Conservation (phyloP, 2,113 vertebrate genomes). For the Callocephalon fimbriatum region DNA sequence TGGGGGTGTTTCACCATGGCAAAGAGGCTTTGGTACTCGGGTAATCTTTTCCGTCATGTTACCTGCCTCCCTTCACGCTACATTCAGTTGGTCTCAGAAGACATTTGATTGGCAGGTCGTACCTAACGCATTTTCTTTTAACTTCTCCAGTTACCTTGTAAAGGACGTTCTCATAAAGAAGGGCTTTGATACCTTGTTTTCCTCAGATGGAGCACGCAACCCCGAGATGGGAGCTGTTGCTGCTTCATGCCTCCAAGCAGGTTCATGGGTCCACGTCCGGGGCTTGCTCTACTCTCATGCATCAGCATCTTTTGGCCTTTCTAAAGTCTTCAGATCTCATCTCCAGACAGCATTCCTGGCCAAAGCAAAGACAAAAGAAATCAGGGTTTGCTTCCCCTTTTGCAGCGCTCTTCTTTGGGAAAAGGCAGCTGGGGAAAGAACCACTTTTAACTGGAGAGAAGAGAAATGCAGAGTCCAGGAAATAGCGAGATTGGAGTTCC, state of each 20-base stretch:
- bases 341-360: not conserved
- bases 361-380: not conserved
- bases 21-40: not conserved
- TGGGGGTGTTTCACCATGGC: not conserved
- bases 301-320: not conserved
- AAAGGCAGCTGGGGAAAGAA: not conserved
- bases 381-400: not conserved
- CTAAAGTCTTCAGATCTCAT: not conserved
- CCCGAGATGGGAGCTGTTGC: not conserved
- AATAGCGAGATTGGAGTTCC: not conserved
- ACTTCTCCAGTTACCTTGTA: not conserved
- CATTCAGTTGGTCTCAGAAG: not conserved
- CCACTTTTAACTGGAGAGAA: not conserved
- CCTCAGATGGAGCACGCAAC: not conserved
- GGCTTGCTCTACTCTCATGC: not conserved
- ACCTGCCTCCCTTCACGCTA: not conserved
- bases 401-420: not conserved
- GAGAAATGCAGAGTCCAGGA: not conserved
- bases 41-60: not conserved
- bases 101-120: not conserved
- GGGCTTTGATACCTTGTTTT: not conserved
- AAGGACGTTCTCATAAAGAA: not conserved
- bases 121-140: not conserved
- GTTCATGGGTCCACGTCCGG: accelerated
- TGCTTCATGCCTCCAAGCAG: too few species aligned